phyloP scores from a whole-genome alignment of 2,888 invertebrate species.

The Pachydiplax longipennis region DNA sequence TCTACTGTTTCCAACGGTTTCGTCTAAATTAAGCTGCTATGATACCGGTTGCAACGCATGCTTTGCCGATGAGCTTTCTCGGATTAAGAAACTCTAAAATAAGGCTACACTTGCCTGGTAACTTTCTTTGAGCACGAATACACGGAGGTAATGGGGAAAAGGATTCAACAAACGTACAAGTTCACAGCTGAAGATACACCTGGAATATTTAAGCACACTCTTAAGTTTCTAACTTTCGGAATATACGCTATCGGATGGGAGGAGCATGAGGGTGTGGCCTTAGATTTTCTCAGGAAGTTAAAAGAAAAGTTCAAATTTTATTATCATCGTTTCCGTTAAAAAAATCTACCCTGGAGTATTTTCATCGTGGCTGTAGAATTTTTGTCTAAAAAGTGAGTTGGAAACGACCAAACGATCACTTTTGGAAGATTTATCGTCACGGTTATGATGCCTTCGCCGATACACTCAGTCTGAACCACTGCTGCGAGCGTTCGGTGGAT shows the following conservation, averaged over 20 bases:
- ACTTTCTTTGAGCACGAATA: not conserved
- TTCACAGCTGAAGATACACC: slow-evolving; percentile 1
- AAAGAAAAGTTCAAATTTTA: too few relatives aligned
- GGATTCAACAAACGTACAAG: not conserved
- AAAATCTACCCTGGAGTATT: not conserved
- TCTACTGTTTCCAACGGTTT: not conserved
- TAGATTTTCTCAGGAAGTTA: not conserved
- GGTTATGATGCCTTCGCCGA: not conserved
- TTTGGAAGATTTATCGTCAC: not conserved
- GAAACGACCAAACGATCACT: not conserved
- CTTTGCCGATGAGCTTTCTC: not conserved
- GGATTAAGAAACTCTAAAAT: not conserved
- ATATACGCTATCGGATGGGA: not conserved
- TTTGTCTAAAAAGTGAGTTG: not conserved
- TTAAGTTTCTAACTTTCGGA: not conserved
- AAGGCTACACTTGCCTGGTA: not conserved
- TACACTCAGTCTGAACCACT: not conserved
- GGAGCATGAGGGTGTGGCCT: slow-evolving; percentile 29
- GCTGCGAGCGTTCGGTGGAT: not conserved
- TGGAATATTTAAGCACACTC: not conserved
- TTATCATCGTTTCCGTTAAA: not conserved
- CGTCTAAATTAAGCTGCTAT: not conserved
- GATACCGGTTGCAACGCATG: not conserved
- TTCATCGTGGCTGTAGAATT: not conserved
- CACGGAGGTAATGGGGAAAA: not conserved